These are phyloP conservation scores for Lithosia quadra DNA, from an alignment of 2,888 invertebrate genomes.

Conservation along the genomic window DNA sequence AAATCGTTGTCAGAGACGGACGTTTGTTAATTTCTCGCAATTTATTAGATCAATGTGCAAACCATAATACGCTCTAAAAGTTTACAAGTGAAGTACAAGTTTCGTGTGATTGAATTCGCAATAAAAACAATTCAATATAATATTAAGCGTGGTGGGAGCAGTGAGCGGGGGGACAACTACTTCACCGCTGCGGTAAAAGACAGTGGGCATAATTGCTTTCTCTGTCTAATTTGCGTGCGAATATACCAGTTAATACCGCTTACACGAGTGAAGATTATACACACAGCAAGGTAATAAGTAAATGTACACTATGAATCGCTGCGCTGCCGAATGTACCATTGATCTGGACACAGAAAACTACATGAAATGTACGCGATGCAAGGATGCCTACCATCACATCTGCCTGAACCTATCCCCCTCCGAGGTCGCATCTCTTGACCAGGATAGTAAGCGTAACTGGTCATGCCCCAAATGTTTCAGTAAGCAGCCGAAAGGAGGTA, in stretches of 20 bases:
- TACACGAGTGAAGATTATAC: too few relatives aligned
- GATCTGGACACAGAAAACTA: conserved; percentile 2
- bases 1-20: too few relatives aligned
- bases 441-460: not conserved
- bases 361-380: conserved; percentile 14
- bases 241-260: too few relatives aligned
- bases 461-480: conserved; percentile 14
- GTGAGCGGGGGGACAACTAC: conserved; percentile 11
- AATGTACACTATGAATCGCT: not conserved
- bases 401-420: not conserved
- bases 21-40: too few relatives aligned
- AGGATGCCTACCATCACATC: conserved; percentile 7
- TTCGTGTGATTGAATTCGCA: too few relatives aligned
- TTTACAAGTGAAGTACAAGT: too few relatives aligned
- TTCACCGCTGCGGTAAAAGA: conserved; percentile 12
- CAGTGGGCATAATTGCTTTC: too few relatives aligned
- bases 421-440: not conserved
- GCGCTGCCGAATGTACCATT: conserved; percentile 7
- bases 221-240: too few relatives aligned
- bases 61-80: too few relatives aligned
- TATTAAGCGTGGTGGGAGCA: not conserved
- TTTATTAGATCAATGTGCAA: not conserved
- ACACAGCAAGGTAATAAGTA: too few relatives aligned
- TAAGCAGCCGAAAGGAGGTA: conserved; percentile 15
- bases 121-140: too few relatives aligned